Conservation (phyloP, 2,888 invertebrate species). For the Drosophila koepferae region DNA sequence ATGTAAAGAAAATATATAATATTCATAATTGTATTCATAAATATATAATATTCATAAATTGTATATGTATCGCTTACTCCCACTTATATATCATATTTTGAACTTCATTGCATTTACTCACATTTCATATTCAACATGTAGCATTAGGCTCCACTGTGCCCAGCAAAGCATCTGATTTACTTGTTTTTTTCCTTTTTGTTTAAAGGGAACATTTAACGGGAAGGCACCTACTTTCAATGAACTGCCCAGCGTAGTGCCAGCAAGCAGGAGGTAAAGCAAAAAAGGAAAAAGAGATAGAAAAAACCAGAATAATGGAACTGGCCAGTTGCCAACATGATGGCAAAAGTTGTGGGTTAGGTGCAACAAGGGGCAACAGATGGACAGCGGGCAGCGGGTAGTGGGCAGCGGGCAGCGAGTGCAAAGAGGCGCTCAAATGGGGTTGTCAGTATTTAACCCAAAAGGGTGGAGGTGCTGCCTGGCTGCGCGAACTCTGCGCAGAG, state of each 20-base stretch:
- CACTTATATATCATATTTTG: too few species aligned
- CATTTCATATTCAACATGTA: neutral
- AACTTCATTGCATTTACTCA: neutral
- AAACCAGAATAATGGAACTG: conserved; percentile 46
- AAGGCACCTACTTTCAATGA: conserved; percentile 72
- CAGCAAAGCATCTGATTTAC: neutral
- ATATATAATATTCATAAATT: too few species aligned
- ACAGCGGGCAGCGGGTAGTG: conserved; percentile 4
- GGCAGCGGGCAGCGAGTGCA: conserved; percentile 64
- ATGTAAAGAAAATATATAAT: too few species aligned
- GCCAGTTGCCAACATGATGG: conserved; percentile 62
- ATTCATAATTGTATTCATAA: too few species aligned
- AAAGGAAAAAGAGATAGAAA: conserved; percentile 11
- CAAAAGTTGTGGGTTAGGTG: conserved; percentile 72
- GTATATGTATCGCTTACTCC: neutral
- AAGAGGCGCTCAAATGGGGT: conserved; percentile 84
- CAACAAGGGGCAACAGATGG: conserved; percentile 25
- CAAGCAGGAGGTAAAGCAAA: conserved; percentile 4
- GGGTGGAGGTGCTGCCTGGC: conserved; percentile 84
- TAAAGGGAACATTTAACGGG: conserved; percentile 39
- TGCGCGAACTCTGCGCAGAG: conserved; percentile 82
- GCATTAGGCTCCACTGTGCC: conserved; percentile 16
- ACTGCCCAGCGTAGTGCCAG: conserved; percentile 50
- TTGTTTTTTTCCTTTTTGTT: conserved; percentile 13
- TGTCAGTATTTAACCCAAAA: conserved; percentile 84